phyloP scores from a whole-genome alignment of 2,797 vertebrate species.

The Sciurus carolinensis region DNA sequence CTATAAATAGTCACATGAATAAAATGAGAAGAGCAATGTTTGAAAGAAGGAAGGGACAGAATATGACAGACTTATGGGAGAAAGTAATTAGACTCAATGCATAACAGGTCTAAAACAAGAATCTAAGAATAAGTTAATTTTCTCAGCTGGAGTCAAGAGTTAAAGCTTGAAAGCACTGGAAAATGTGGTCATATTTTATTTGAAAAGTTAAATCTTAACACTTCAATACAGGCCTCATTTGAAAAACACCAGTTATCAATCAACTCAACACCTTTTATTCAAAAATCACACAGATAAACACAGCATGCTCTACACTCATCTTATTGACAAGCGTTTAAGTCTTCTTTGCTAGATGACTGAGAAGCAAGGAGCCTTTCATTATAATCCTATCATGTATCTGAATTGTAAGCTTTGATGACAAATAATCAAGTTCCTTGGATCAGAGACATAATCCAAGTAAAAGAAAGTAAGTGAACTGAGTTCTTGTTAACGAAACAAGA shows the following conservation, averaged over 20 bases:
- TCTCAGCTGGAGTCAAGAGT: constrained; percentile 58
- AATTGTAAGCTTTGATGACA: constrained; percentile 60
- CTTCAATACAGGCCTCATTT: background rate
- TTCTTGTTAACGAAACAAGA: constrained; percentile 23
- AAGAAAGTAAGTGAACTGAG: constrained; percentile 51
- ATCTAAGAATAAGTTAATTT: constrained; percentile 58
- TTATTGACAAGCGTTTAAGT: background rate
- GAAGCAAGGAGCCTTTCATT: constrained; percentile 58
- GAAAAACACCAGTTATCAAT: background rate
- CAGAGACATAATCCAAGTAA: constrained; percentile 7
- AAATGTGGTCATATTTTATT: background rate
- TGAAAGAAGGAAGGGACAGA: constrained; percentile 35
- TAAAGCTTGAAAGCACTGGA: constrained; percentile 15
- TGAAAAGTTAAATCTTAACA: constrained; percentile 55
- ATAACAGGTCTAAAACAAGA: background rate
- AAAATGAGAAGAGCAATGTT: constrained; percentile 7
- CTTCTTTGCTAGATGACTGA: constrained; percentile 38
- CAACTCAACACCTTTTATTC: constrained; percentile 36
- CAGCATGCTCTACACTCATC: background rate
- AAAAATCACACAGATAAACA: constrained; percentile 44
- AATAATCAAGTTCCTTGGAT: constrained; percentile 50
- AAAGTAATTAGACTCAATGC: background rate
- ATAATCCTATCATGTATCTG: constrained; percentile 23
- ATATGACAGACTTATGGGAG: background rate
- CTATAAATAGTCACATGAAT: constrained; percentile 35